Conservation (phyloP, 2,113 vertebrate species). For the Pseudolaguvia tuberculata region DNA sequence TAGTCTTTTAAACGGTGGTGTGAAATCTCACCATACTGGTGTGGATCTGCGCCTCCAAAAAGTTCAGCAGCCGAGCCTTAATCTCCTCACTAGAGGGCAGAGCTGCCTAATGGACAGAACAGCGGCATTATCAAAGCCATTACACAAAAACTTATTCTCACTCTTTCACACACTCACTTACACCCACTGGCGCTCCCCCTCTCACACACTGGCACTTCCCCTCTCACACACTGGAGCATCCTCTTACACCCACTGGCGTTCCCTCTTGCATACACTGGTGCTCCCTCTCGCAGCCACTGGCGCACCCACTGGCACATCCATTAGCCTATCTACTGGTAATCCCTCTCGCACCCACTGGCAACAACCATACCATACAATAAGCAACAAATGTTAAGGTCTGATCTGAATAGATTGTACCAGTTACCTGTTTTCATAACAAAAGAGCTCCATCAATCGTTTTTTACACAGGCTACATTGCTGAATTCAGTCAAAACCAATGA, state of each 20-base stretch:
- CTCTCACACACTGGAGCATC: neutral
- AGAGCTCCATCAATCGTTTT: too few relatives aligned
- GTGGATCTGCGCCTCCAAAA: slow-evolving; percentile 73
- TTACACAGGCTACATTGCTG: too few relatives aligned
- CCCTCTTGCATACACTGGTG: neutral
- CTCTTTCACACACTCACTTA: neutral
- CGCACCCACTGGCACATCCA: neutral
- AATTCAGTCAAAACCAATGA: too few relatives aligned
- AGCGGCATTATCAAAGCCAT: neutral
- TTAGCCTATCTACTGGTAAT: too few relatives aligned
- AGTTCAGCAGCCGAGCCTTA: slow-evolving; percentile 65
- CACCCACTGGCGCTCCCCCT: too few relatives aligned
- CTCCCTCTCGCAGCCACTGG: neutral
- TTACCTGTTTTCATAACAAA: too few relatives aligned
- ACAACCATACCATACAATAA: too few relatives aligned
- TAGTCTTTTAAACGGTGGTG: neutral
- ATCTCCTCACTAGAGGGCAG: slow-evolving; percentile 56
- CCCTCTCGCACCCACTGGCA: too few relatives aligned
- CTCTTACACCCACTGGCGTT: neutral
- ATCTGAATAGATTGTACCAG: too few relatives aligned
- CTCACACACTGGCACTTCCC: neutral
- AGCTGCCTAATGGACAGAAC: slow-evolving; percentile 48
- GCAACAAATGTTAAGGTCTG: too few relatives aligned
- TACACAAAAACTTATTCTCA: neutral
- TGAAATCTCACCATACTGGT: slow-evolving; percentile 73